Conservation (phyloP, 1,140 invertebrate genomes). For the Thaumatotibia leucotreta region DNA sequence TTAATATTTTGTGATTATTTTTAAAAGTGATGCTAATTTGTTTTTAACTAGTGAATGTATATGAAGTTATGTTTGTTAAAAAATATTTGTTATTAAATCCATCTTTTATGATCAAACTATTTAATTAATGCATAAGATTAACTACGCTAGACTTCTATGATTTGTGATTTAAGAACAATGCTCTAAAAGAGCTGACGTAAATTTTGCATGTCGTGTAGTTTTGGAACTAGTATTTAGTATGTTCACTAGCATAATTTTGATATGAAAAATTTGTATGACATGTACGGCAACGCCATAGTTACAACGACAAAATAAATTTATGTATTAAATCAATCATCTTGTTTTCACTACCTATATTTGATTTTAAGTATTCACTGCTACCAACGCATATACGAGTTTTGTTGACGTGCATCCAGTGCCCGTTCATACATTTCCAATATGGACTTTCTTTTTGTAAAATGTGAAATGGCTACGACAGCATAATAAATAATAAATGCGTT, state of each 20-base stretch:
- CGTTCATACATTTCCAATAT: too few relatives aligned
- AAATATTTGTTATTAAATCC: background rate
- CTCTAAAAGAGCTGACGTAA: background rate
- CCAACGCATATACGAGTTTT: too few relatives aligned
- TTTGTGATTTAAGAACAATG: background rate
- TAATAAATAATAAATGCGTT: too few relatives aligned
- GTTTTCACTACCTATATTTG: too few relatives aligned
- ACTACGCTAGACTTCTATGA: background rate
- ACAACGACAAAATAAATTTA: constrained; percentile 12
- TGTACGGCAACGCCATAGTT: background rate
- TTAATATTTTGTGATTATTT: constrained; percentile 23
- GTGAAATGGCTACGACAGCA: too few relatives aligned
- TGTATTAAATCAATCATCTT: background rate
- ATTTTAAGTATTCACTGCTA: too few relatives aligned
- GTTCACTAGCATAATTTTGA: constrained; percentile 8
- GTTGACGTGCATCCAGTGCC: too few relatives aligned
- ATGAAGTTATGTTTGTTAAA: background rate
- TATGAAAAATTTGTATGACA: constrained; percentile 12
- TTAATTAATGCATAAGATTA: background rate
- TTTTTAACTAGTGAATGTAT: background rate
- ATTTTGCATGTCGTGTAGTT: background rate
- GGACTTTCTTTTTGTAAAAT: too few relatives aligned
- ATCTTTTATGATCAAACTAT: background rate
- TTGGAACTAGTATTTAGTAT: constrained; percentile 2
- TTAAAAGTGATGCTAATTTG: constrained; percentile 2